Percentiles rank a stretch among this genome's conserved stretches.
Evolutionary conservation across 2,888 invertebrate genomes (phyloP).

Genomic region (Bimastos eiseni): DNA sequence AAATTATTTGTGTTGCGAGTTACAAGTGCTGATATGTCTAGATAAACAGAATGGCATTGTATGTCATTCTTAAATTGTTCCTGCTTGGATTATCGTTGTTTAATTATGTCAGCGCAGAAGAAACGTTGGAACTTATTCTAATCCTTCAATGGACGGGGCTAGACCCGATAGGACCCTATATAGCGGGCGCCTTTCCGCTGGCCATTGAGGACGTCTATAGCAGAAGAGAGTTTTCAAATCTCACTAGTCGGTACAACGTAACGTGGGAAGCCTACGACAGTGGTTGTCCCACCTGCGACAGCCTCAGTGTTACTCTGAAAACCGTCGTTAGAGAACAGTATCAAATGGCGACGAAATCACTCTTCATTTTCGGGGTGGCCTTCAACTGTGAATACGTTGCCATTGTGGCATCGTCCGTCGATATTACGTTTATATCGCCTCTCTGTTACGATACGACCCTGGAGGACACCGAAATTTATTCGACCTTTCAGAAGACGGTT

Average conservation of each 20-base stretch:
- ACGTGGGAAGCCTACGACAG: not conserved
- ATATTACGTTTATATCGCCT: not conserved
- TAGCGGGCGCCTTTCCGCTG: not conserved
- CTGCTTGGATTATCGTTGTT: not conserved
- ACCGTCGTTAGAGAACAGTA: not conserved
- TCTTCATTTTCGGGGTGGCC: not conserved
- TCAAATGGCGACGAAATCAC: not conserved
- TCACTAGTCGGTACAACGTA: not conserved
- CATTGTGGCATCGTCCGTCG: not conserved
- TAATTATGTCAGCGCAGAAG: not conserved
- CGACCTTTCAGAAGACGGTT: not conserved
- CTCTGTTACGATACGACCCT: not conserved
- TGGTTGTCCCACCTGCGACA: fast-evolving
- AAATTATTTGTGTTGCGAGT: not conserved
- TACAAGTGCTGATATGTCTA: not conserved
- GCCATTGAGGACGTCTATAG: not conserved
- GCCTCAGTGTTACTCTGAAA: not conserved
- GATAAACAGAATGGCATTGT: not conserved
- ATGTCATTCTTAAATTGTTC: not conserved
- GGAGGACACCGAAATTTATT: not conserved
- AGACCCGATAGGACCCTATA: not conserved
- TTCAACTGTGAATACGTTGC: not conserved
- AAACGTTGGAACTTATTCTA: not conserved
- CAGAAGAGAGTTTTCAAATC: not conserved
- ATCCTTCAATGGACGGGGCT: not conserved